Base-by-base conservation (phyloP, 2,888 invertebrate species). In the Apodemia duryi region DNA sequence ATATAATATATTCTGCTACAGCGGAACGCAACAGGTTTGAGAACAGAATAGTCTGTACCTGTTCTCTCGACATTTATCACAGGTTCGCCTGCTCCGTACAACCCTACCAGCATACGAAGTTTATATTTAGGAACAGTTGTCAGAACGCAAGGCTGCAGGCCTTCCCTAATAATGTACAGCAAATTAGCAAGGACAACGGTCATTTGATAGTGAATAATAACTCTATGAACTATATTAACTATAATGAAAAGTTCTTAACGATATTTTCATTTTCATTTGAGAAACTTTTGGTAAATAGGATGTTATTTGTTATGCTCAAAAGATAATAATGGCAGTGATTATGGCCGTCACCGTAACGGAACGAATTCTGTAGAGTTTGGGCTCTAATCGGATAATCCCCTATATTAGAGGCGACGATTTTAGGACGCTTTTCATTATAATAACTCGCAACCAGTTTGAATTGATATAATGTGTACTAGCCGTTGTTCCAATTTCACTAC, bases 311-410 rank as follows among this genome's bases (percentile, higher is more conserved):
- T 57, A 32, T 57, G 57, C 57, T 57, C 57, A 57, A 57, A 57
- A 57, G 57, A 57, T 57, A 57, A 57, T 57, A 57, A 57, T 57
- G 57, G 13, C 29, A 32, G 54, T 57, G 54, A 57, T 57, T 57
- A 57, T 32, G 29, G 32, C 9, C 11, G 54, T 54, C 54, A 54
- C 54, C 54, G 54, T 29, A 32, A 57, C 54, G 10, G 13, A 57
- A 57, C 54, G 54, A 32, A 57, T 57, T 57, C 54, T 57, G 29
- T 57, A 28, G 46, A 46, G 46, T 29, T 32, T 7, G 54, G 13
- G 13, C 28, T 32, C 54, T 57, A 57, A 57, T 57, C 54, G 54
- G 54, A 57, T 57, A 57, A 57, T 32, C 54, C 54, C 54, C 11
- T 57, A 32, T 57, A 57, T 57, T 57, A 28, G 29, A 57, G 29